Conservation (phyloP, 2,888 invertebrate species). For the Oscheius sp. region DNA sequence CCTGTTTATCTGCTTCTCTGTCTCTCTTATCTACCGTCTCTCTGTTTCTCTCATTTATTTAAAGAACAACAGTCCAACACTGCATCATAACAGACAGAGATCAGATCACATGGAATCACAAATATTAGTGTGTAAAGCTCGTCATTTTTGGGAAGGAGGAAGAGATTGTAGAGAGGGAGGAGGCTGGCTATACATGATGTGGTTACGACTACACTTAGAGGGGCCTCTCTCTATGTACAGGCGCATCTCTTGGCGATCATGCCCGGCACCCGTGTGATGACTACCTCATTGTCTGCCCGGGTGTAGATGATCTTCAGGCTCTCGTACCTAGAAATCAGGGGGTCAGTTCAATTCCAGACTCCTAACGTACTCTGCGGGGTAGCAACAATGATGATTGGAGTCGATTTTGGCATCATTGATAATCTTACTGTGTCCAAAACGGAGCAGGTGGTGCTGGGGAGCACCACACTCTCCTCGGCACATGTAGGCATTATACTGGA, state of each 20-base stretch:
- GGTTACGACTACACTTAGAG: slow-evolving; percentile 1
- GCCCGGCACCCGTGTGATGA: slow-evolving; percentile 82
- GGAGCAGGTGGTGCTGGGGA: slow-evolving; percentile 85
- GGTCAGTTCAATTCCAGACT: neutral
- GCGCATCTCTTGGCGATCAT: slow-evolving; percentile 95
- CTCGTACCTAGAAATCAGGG: slow-evolving; percentile 81
- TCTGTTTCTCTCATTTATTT: too few species aligned
- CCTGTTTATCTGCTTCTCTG: too few species aligned
- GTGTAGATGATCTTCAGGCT: slow-evolving; percentile 82
- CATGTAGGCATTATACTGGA: slow-evolving; percentile 92
- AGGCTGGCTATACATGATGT: slow-evolving; percentile 10
- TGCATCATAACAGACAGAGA: too few species aligned
- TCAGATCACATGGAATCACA: too few species aligned
- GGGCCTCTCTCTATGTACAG: slow-evolving; percentile 81
- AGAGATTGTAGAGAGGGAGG: neutral
- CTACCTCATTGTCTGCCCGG: slow-evolving; percentile 56
- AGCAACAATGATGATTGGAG: slow-evolving; percentile 83
- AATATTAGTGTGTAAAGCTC: slow-evolving; percentile 1
- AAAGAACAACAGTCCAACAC: too few species aligned
- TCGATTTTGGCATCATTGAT: slow-evolving; percentile 19
- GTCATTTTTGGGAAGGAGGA: neutral
- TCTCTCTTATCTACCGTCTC: too few species aligned
- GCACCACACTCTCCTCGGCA: slow-evolving; percentile 91
- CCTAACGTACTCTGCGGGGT: slow-evolving; percentile 81
- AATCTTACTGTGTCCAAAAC: slow-evolving; percentile 78